phyloP scores from a whole-genome alignment of 2,888 invertebrate species.

The Adelphocoris suturalis region DNA sequence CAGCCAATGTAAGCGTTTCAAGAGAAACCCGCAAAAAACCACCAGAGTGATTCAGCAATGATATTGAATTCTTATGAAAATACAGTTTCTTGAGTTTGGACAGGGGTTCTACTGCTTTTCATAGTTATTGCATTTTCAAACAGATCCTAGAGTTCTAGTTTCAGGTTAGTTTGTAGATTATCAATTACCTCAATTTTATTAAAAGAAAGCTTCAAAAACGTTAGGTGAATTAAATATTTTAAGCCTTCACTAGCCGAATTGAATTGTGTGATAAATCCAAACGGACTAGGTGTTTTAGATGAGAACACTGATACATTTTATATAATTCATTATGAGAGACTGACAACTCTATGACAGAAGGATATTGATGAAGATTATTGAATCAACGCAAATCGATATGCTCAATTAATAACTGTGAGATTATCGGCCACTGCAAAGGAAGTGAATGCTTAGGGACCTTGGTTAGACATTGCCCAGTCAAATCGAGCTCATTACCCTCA shows the following conservation, averaged over 20 bases:
- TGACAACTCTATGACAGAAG: constrained; percentile 55
- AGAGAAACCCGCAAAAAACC: too few relatives aligned
- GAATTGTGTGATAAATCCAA: constrained; percentile 93
- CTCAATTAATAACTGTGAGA: constrained; percentile 44
- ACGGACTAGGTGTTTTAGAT: constrained; percentile 88
- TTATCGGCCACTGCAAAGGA: background rate
- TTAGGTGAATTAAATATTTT: constrained; percentile 89
- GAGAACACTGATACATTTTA: constrained; percentile 90
- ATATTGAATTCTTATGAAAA: too few relatives aligned
- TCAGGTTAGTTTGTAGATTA: too few relatives aligned
- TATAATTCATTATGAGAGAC: too few relatives aligned
- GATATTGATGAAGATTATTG: constrained; percentile 21
- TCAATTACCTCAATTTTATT: constrained; percentile 94
- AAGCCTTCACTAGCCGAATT: constrained; percentile 94
- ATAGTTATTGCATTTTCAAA: too few relatives aligned
- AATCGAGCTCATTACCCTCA: constrained; percentile 58
- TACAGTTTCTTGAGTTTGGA: too few relatives aligned
- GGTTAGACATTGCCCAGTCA: constrained; percentile 46
- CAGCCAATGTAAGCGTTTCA: too few relatives aligned
- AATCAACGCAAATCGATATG: constrained; percentile 48
- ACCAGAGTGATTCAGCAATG: too few relatives aligned
- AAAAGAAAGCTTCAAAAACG: constrained; percentile 90
- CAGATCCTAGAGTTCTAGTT: too few relatives aligned
- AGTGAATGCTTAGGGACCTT: constrained; percentile 38
- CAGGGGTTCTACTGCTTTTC: too few relatives aligned